A percentile compares a stretch with the other conserved stretches of the same genome.
Conservation (phyloP, 2,888 invertebrate species). For the Drosophila sordidapex region DNA sequence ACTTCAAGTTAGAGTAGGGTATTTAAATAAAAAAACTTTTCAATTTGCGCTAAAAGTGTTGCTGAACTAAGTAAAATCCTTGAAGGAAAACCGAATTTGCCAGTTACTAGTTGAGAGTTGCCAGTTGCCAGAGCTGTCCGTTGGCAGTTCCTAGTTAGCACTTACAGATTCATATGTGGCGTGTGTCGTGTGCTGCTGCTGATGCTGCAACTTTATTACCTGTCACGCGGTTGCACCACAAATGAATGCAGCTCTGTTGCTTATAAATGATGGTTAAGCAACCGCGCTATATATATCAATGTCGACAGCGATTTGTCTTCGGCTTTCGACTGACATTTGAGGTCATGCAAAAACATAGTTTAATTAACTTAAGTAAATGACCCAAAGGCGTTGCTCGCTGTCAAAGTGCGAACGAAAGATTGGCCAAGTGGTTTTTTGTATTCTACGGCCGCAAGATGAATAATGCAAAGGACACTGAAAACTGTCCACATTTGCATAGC, state of each 20-base stretch:
- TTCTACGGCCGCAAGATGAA: constrained; percentile 35
- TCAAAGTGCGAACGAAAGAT: constrained; percentile 45
- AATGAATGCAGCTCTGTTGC: constrained; percentile 43
- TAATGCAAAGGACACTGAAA: constrained; percentile 47
- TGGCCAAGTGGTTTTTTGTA: constrained; percentile 6
- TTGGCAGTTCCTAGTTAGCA: constrained; percentile 3
- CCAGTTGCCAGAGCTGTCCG: background rate
- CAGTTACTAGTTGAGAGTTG: background rate
- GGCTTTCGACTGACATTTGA: constrained; percentile 45
- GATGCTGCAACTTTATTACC: constrained; percentile 51
- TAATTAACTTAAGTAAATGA: constrained; percentile 73
- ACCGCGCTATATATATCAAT: constrained; percentile 26
- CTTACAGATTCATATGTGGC: constrained; percentile 55
- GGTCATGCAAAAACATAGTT: constrained; percentile 52
- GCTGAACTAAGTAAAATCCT: constrained; percentile 36
- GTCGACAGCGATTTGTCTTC: constrained; percentile 57
- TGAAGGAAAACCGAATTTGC: background rate
- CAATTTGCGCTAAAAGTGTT: constrained; percentile 69
- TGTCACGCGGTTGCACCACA: constrained; percentile 67
- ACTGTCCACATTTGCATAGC: constrained; percentile 52
- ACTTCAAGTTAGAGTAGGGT: background rate
- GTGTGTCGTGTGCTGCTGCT: constrained; percentile 21
- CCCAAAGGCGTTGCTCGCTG: constrained; percentile 26
- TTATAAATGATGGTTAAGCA: constrained; percentile 58
- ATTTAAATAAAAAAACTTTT: constrained; percentile 45